Evolutionary conservation across 2,888 invertebrate species (phyloP), one percentile per base, ranked within the genome.

Genomic region (Perithous albicinctus): DNA sequence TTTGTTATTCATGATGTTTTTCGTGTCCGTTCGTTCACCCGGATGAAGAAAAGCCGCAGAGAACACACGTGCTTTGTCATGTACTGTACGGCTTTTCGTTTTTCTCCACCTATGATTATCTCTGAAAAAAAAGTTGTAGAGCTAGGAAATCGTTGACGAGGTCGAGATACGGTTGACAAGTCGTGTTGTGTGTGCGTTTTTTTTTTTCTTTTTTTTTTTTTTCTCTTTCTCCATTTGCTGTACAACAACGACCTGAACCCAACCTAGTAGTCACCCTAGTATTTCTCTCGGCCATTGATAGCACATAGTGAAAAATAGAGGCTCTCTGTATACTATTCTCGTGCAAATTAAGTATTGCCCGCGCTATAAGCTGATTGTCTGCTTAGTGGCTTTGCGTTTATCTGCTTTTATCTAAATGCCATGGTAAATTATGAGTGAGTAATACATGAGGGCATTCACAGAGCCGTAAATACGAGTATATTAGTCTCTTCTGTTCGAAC

Each of bases 341-440:
- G 54, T 18, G 69, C 76, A 82, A 82, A 82, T 85, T 85, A 85
- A 64, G 61, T 54, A 46, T 23, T 77, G 51, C 74, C 75, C 70
- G 69, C 77, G 78, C 78, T 70, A 82, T 74, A 78, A 61, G 77
- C 80, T 41, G 72, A 77, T 78, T 83, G 70, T 66, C 26, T 75
- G 48, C 54, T 32, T 69, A 66, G 63, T 59, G 48, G 38, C 63
- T 48, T 41, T 12, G 38, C 38, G 20, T 41, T 76, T 84, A 72
- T 80, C 48, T 51, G 20, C 48, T 46, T 69, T 80, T 85, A 78
- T 85, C 82, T 78, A 78, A 84, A 84, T 84, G 75, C 67, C 75
- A 83, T 75, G 78, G 63, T 75, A 83, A 84, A 80, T 83, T 80
- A 84, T 80, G 80, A 70, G 66, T 35, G 46, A 56, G 76, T 59